These are phyloP conservation scores for Aphelocoma coerulescens DNA, from an alignment of 2,113 vertebrate species.

Conservation along the genomic window DNA sequence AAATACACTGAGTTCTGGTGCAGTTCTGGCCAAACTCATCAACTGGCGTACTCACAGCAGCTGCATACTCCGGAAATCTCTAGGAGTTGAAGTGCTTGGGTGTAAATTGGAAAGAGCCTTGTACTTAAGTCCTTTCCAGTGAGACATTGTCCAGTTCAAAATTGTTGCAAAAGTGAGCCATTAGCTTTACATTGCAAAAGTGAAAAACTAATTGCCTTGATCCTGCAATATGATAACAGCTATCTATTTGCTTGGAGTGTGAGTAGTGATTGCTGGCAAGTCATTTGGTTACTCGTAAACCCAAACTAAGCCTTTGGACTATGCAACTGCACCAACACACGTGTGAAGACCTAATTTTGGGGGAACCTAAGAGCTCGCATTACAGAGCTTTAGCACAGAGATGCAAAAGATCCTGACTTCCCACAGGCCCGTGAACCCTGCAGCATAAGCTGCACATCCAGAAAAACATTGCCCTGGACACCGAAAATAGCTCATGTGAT, in stretches of 20 bases:
- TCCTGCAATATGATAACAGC: background rate
- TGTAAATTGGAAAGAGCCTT: background rate
- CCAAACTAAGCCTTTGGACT: background rate
- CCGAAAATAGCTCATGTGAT: background rate
- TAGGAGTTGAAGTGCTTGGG: background rate
- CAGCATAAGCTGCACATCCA: background rate
- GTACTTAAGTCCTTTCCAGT: background rate
- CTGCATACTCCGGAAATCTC: background rate
- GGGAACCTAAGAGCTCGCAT: background rate
- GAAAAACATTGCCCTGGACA: background rate
- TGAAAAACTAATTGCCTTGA: background rate
- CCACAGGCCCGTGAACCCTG: background rate
- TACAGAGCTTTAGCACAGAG: background rate
- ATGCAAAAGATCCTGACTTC: background rate
- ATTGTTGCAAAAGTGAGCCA: background rate
- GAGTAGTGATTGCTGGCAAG: background rate
- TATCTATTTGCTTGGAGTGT: background rate
- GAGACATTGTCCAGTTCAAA: background rate
- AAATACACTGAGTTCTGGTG: background rate
- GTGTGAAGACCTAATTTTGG: background rate
- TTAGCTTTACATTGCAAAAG: background rate
- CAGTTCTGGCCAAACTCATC: background rate
- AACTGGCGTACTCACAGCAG: background rate
- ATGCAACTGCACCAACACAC: background rate
- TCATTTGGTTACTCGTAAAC: background rate